Conservation (phyloP, 2,888 invertebrate genomes). For the Ypsolopha scabrella region DNA sequence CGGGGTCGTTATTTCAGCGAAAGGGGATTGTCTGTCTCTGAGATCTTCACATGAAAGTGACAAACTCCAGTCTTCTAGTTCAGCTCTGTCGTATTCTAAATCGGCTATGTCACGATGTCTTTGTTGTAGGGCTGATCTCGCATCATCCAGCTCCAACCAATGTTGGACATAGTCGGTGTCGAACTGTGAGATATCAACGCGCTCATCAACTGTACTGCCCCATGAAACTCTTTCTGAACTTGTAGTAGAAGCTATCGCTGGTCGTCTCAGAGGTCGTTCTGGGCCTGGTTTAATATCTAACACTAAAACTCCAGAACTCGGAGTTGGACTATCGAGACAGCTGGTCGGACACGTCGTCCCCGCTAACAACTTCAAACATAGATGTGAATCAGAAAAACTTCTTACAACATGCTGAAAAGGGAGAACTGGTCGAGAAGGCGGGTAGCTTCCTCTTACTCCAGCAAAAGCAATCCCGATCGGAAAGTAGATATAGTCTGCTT, state of each 20-base stretch:
- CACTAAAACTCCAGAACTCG: conserved; percentile 73
- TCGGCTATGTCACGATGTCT: conserved; percentile 77
- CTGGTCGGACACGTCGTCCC: conserved; percentile 66
- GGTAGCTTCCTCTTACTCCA: conserved; percentile 78
- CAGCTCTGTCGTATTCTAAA: conserved; percentile 80
- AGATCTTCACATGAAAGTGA: conserved; percentile 79
- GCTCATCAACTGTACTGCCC: conserved; percentile 71
- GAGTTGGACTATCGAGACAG: conserved; percentile 69
- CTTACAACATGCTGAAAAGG: conserved; percentile 81
- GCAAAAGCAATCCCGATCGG: conserved; percentile 75
- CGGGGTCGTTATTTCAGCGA: conserved; percentile 68
- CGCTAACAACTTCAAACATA: conserved; percentile 77
- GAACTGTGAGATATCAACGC: conserved; percentile 71
- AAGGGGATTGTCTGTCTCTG: conserved; percentile 63
- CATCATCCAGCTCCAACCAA: conserved; percentile 80
- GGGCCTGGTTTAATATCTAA: conserved; percentile 69
- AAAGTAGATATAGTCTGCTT: conserved; percentile 77
- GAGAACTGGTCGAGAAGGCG: conserved; percentile 75
- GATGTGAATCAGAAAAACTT: conserved; percentile 81
- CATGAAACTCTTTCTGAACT: conserved; percentile 67
- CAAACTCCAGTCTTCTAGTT: conserved; percentile 84
- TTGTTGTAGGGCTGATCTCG: conserved; percentile 75
- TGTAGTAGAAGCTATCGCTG: conserved; percentile 65
- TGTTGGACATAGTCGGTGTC: conserved; percentile 82
- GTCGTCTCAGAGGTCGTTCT: conserved; percentile 71